Conservation (phyloP, 2,113 vertebrate genomes). For the Platysteira castanea region DNA sequence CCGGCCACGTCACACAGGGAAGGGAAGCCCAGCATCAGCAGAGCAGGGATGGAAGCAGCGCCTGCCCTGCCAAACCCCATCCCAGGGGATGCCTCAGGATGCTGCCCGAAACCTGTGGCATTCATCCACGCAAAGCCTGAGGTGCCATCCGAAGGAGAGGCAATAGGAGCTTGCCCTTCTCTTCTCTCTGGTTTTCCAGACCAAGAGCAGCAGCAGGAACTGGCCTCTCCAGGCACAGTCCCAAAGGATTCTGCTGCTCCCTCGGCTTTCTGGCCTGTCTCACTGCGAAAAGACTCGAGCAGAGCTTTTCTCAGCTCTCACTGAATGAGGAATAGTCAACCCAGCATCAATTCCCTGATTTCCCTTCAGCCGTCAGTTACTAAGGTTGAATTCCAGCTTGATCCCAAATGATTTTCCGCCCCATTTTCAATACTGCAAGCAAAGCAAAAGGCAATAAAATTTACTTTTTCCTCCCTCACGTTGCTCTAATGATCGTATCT, state of each 20-base stretch:
- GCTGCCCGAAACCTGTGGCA: not conserved
- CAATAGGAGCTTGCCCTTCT: not conserved
- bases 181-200: not conserved
- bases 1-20: accelerated
- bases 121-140: not conserved
- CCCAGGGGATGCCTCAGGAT: not conserved
- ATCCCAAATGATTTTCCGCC: not conserved
- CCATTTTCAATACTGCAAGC: constrained; percentile 25
- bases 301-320: not conserved
- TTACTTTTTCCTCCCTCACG: accelerated
- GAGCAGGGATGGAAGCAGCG: not conserved
- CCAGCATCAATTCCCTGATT: not conserved
- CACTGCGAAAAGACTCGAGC: not conserved
- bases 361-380: not conserved
- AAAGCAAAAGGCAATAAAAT: constrained; percentile 28
- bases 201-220: not conserved
- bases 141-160: not conserved
- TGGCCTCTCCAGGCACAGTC: not conserved
- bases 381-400: not conserved
- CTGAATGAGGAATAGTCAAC: not conserved
- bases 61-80: not conserved
- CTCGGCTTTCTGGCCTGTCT: not conserved
- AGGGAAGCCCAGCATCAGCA: accelerated
- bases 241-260: not conserved
- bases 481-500: constrained; percentile 3